Base-by-base conservation (phyloP, 2,797 vertebrate species). In the Liasis olivaceus region DNA sequence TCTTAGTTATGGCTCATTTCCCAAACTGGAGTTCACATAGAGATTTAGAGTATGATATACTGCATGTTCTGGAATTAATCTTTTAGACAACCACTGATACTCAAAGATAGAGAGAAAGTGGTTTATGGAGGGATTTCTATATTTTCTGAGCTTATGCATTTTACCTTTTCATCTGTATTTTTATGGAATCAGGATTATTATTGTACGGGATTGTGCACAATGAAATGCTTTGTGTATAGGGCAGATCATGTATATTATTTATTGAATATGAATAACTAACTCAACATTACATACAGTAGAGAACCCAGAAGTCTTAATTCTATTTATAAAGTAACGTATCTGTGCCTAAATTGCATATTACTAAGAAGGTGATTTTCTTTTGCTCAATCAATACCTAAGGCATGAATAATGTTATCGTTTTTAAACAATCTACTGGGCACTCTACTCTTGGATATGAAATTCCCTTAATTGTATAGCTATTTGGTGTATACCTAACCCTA, bases 401-500 rank as follows among this genome's bases (percentile, higher is more conserved):
- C 94, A 92, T 93, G 94, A 84, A 0, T 95, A 94, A 93, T 94
- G 94, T 95, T 89, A 91, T 9, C 86, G n/a, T 36, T 94, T 88
- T 87, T 77, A 96, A 86, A 93, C 95, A 69, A 92, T 93, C 90
- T 56, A 42, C 60, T 92, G 90, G 62, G 60, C 92, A 94, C 95
- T n/a, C 62, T 69, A 8, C 13, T 85, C 31, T 24, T 22, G 36
- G 24, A n/a, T 89, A 90, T 94, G 94, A 89, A 93, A 93, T 90
- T 89, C 89, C 20, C 15, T 87, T 72, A 86, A 42, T 54, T 62
- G 92, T 93, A 90, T 94, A 94, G 36, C 13, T 66, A 69, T 20
- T 94, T 95, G 91, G 56, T 36, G 36, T 95, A 93, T 51, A 92
- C 28, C 92, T 90, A 58, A 62, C 91, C 1, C 60, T 63, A 81